Conservation (phyloP, 2,888 invertebrate genomes). For the Sylvicola fuscatus region DNA sequence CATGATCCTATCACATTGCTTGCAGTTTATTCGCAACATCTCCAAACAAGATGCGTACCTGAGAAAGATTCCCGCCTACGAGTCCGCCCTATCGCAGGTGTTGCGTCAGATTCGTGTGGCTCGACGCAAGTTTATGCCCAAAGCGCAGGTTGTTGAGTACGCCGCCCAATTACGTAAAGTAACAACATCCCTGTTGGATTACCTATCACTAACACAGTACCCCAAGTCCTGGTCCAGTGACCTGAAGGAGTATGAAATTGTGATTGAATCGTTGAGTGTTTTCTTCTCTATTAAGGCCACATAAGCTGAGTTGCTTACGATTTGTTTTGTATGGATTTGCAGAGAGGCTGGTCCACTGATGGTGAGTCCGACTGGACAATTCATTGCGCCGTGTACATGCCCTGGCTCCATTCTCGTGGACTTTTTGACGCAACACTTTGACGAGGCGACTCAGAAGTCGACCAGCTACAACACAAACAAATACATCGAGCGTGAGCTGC, state of each 20-base stretch:
- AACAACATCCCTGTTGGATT: conserved; percentile 68
- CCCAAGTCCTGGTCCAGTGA: conserved; percentile 52
- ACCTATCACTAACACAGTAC: conserved; percentile 39
- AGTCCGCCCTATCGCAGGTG: conserved; percentile 65
- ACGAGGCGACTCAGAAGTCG: conserved; percentile 49
- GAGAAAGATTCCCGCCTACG: conserved; percentile 58
- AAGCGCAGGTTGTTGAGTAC: conserved; percentile 70
- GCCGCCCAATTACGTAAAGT: conserved; percentile 65
- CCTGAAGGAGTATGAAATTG: conserved; percentile 57
- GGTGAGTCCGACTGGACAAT: conserved; percentile 84
- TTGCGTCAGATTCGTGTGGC: conserved; percentile 66
- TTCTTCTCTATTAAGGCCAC: too few species aligned
- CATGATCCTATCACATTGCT: too few species aligned
- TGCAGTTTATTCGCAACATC: conserved; percentile 64
- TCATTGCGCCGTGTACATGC: conserved; percentile 79
- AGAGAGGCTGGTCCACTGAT: conserved; percentile 87
- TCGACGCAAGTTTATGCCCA: conserved; percentile 78
- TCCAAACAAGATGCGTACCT: conserved; percentile 51
- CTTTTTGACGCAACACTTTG: conserved; percentile 59
- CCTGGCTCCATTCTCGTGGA: conserved; percentile 69
- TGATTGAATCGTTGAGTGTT: conserved; percentile 64
- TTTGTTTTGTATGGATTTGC: conserved; percentile 13
- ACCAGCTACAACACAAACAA: conserved; percentile 64
- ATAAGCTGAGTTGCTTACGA: background rate
- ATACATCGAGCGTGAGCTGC: conserved; percentile 54